Conservation (phyloP, 2,113 vertebrate genomes). For the Zosterops lateralis region DNA sequence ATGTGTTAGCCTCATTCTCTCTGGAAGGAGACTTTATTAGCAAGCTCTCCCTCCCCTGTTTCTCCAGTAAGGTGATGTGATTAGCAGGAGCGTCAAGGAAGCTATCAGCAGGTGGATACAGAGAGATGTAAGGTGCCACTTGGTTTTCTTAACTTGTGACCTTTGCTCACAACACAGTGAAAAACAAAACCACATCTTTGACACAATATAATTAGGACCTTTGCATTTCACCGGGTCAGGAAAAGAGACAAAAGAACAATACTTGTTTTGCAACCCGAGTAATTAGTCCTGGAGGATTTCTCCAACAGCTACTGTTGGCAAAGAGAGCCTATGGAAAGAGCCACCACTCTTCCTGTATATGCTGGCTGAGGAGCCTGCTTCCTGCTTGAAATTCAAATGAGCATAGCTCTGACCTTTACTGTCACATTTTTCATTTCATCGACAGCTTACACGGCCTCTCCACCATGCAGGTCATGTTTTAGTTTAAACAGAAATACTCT, state of each 20-base stretch:
- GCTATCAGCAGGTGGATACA: constrained; percentile 24
- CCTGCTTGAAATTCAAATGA: constrained; percentile 84
- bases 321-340: constrained; percentile 49
- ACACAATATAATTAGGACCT: constrained; percentile 56
- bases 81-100: not conserved
- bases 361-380: constrained; percentile 33
- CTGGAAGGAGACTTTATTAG: constrained; percentile 62
- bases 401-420: constrained; percentile 78
- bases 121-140: constrained; percentile 11
- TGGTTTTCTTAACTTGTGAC: constrained; percentile 51
- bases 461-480: constrained; percentile 83
- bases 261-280: constrained; percentile 75
- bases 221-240: constrained; percentile 37
- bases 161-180: constrained; percentile 37
- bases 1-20: constrained; percentile 22
- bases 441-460: constrained; percentile 84
- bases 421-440: constrained; percentile 80
- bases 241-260: constrained; percentile 62
- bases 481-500: constrained; percentile 84
- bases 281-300: constrained; percentile 83
- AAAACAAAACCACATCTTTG: constrained; percentile 62
- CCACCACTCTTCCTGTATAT: constrained; percentile 14
- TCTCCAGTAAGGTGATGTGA: constrained; percentile 10
- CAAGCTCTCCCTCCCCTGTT: constrained; percentile 21
- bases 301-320: constrained; percentile 69